phyloP scores from a whole-genome alignment of 2,797 vertebrate species.

The Naso thynnoides region DNA sequence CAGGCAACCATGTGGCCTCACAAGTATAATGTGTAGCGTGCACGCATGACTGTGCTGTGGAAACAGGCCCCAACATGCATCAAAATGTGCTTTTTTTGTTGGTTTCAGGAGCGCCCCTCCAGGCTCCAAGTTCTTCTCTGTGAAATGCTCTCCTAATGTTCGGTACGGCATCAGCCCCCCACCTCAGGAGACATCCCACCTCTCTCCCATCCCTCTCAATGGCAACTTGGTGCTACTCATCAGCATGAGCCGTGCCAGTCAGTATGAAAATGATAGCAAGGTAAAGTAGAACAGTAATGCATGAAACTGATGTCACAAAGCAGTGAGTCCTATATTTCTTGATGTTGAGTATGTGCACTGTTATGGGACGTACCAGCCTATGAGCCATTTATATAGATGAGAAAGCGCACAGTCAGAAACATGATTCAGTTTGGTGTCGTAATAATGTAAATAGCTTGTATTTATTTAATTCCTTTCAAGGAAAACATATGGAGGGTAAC shows the following conservation, averaged over 20 bases:
- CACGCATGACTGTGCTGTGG: neutral
- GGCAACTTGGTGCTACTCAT: constrained; percentile 82
- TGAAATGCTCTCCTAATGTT: constrained; percentile 87
- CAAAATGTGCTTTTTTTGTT: neutral
- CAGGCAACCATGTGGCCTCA: too few species aligned
- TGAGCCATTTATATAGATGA: neutral
- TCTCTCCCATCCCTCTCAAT: constrained; percentile 46
- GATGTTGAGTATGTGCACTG: neutral
- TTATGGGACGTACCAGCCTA: neutral
- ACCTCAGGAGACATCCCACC: constrained; percentile 18
- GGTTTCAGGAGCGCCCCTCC: constrained; percentile 87
- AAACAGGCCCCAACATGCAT: neutral
- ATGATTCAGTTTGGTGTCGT: neutral
- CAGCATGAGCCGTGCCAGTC: constrained; percentile 86
- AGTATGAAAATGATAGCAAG: constrained; percentile 88
- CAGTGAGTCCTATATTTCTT: neutral
- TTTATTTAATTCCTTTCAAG: too few species aligned
- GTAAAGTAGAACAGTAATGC: constrained; percentile 71
- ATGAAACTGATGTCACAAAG: neutral
- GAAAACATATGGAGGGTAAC: neutral
- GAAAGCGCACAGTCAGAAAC: neutral
- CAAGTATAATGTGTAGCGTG: fast-evolving
- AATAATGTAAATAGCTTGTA: too few species aligned
- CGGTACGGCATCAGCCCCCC: constrained; percentile 73
- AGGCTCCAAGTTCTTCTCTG: constrained; percentile 83